These are phyloP conservation scores for Gobius niger DNA, from an alignment of 2,113 vertebrate genomes.

Conservation along the genomic window DNA sequence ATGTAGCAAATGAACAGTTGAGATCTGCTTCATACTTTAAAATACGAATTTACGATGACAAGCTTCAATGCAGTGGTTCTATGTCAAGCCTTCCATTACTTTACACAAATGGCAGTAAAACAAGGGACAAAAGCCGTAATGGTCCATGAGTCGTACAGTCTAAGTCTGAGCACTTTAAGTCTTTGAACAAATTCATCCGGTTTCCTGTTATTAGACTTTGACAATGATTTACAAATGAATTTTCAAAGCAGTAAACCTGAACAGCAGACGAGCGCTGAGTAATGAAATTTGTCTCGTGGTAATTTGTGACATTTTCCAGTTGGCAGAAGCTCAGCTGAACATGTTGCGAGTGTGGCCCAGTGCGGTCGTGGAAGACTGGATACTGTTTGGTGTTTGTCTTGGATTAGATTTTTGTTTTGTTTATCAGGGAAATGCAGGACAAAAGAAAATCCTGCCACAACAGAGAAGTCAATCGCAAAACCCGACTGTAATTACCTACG, in stretches of 20 bases:
- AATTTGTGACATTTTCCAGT: neutral
- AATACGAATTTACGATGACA: too few relatives aligned
- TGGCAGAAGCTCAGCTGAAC: neutral
- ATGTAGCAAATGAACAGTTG: too few relatives aligned
- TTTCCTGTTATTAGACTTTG: neutral
- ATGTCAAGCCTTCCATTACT: too few relatives aligned
- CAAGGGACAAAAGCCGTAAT: too few relatives aligned
- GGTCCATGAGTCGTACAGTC: too few relatives aligned
- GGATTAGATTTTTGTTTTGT: neutral
- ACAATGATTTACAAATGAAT: neutral
- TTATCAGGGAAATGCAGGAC: neutral
- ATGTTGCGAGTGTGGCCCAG: neutral
- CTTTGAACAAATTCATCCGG: too few relatives aligned
- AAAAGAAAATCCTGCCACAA: neutral
- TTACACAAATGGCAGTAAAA: too few relatives aligned
- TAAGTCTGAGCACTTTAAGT: too few relatives aligned
- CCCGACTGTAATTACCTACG: too few relatives aligned
- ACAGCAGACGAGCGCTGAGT: neutral
- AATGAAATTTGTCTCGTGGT: neutral
- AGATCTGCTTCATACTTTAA: too few relatives aligned
- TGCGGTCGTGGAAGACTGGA: neutral
- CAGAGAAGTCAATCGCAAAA: neutral
- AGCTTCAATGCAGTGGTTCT: too few relatives aligned
- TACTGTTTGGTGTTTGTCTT: neutral
- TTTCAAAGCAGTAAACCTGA: neutral